Conservation (phyloP, 2,888 invertebrate species). For the Sarcophaga subvicina region DNA sequence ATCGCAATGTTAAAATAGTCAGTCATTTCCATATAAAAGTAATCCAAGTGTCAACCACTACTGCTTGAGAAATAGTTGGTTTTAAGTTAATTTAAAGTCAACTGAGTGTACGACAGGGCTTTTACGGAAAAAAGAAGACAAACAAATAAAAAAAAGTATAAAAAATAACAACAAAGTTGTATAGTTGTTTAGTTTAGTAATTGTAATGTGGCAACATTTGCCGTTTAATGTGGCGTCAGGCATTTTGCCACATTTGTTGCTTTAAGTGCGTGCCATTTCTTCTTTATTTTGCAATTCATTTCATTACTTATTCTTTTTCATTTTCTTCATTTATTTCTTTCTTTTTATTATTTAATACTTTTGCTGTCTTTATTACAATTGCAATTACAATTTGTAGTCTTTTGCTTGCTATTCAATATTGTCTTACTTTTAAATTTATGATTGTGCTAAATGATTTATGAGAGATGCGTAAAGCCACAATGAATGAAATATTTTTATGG, state of each 20-base stretch:
- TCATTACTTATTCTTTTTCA: neutral
- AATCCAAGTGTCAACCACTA: too few species aligned
- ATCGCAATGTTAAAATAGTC: too few species aligned
- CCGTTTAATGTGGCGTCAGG: conserved; percentile 61
- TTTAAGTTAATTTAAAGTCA: too few species aligned
- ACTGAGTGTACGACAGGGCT: too few species aligned
- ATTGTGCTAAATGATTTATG: too few species aligned
- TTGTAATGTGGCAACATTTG: conserved; percentile 65
- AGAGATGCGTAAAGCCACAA: too few species aligned
- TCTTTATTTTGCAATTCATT: neutral
- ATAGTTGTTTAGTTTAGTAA: conserved; percentile 26
- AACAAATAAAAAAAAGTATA: neutral
- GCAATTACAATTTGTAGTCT: neutral
- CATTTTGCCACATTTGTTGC: conserved; percentile 59
- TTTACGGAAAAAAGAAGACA: neutral
- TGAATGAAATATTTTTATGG: too few species aligned
- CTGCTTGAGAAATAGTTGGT: too few species aligned
- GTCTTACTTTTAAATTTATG: too few species aligned
- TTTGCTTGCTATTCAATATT: too few species aligned
- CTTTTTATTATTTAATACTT: neutral
- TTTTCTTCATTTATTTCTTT: neutral
- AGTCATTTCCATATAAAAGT: too few species aligned
- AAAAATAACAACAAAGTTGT: conserved; percentile 15
- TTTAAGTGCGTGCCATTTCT: conserved; percentile 57
- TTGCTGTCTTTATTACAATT: conserved; percentile 6